phyloP scores from a whole-genome alignment of 2,113 vertebrate genomes.

The Engraulis encrasicolus region DNA sequence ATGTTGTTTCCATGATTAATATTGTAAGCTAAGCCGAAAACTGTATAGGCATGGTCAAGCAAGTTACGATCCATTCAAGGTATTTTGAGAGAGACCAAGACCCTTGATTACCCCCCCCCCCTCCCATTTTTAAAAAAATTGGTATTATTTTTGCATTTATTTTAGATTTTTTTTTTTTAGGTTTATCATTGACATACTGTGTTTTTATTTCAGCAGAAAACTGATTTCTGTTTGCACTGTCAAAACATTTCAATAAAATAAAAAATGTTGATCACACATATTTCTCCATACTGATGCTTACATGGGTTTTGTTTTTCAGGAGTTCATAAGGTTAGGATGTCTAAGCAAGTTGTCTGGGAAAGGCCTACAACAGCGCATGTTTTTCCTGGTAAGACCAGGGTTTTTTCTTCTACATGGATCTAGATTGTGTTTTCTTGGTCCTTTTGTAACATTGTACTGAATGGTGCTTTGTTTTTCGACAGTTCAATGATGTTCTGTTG shows the following conservation, averaged over 20 bases:
- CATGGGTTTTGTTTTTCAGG: slow-evolving; percentile 70
- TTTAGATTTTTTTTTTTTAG: no score
- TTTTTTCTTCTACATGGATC: neutral
- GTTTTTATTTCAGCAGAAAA: neutral
- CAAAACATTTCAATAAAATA: no score
- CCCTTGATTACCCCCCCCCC: no score
- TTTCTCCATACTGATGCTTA: neutral
- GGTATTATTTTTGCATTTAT: no score
- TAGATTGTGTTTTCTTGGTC: neutral
- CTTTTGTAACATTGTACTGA: neutral
- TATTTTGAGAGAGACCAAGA: no score
- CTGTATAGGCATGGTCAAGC: no score
- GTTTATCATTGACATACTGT: no score
- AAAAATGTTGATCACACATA: no score
- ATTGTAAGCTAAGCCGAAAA: no score
- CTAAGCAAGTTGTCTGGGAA: slow-evolving; percentile 97
- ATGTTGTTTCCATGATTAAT: neutral
- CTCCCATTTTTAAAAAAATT: no score
- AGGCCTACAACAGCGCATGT: slow-evolving; percentile 98
- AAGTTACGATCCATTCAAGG: no score
- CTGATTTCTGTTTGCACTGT: no score
- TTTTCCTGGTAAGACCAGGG: slow-evolving; percentile 86
- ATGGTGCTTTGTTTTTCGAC: slow-evolving; percentile 34
- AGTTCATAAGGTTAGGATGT: slow-evolving; percentile 96
- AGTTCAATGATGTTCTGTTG: slow-evolving; percentile 93